A percentile compares a stretch with the other conserved stretches of the same genome.
These are phyloP conservation scores for Podabrus alpinus DNA, from an alignment of 2,888 invertebrate genomes.

Conservation along the genomic window DNA sequence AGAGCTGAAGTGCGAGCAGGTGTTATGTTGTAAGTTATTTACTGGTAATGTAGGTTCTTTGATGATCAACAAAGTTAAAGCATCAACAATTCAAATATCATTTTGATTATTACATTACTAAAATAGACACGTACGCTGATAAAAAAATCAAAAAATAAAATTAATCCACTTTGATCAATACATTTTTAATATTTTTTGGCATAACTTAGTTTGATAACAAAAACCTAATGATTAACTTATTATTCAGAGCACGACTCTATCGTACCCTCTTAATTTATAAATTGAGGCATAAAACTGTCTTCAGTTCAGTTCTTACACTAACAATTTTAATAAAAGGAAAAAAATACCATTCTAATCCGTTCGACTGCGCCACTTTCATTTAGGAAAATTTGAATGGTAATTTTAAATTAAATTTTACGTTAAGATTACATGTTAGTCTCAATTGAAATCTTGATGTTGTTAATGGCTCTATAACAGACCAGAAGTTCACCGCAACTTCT, in stretches of 20 bases:
- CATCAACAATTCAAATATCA: conserved; percentile 16
- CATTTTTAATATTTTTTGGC: neutral
- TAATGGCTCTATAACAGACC: conserved; percentile 40
- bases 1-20: conserved; percentile 30
- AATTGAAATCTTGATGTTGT: neutral
- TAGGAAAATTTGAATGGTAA: neutral
- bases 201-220: neutral
- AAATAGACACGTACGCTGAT: conserved; percentile 16
- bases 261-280: neutral
- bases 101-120: conserved; percentile 6
- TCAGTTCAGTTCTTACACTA: neutral
- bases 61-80: conserved; percentile 23
- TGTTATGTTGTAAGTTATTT: conserved; percentile 32
- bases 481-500: conserved; percentile 35
- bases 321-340: neutral
- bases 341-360: neutral
- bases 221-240: neutral
- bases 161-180: neutral
- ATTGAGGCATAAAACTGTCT: neutral
- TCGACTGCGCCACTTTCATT: neutral
- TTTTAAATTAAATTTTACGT: neutral
- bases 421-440: neutral
- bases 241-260: neutral
- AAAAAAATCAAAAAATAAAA: conserved; percentile 5
- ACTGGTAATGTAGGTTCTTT: conserved; percentile 29